Percentiles rank a stretch among this genome's conserved stretches.
Conservation (phyloP, 92 coral and sea anemone species). For the Phenganax marumi region DNA sequence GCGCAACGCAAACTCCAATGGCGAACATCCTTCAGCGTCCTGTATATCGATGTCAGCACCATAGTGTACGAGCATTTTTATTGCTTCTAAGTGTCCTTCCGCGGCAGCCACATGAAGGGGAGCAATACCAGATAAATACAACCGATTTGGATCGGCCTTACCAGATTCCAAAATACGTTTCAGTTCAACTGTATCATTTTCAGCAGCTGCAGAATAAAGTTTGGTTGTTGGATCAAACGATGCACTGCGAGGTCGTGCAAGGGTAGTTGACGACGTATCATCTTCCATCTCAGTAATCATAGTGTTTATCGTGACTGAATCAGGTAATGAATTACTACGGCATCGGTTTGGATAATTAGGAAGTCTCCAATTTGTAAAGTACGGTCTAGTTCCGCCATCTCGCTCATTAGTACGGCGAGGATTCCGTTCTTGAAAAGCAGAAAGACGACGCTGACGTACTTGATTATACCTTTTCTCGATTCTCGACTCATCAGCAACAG, state of each 20-base stretch:
- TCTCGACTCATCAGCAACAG: constrained; percentile 31
- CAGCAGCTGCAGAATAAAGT: constrained; percentile 78
- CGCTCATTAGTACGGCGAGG: background rate
- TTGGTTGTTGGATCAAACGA: constrained; percentile 84
- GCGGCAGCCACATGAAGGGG: constrained; percentile 91
- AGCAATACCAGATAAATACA: constrained; percentile 79
- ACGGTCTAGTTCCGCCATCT: background rate
- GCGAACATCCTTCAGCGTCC: constrained; percentile 81
- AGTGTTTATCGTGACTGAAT: constrained; percentile 21
- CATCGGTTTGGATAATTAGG: background rate
- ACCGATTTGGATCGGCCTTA: constrained; percentile 70
- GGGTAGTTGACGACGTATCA: constrained; percentile 28
- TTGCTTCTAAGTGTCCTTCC: constrained; percentile 81
- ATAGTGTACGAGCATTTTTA: constrained; percentile 61
- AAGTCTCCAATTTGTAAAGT: background rate
- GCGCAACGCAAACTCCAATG: constrained; percentile 93
- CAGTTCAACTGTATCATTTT: constrained; percentile 76
- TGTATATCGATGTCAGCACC: constrained; percentile 69
- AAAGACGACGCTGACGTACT: constrained; percentile 31
- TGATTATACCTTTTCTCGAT: constrained; percentile 33
- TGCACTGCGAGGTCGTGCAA: constrained; percentile 74
- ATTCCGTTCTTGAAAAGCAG: constrained; percentile 22
- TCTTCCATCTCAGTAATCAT: constrained; percentile 33
- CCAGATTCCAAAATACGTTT: constrained; percentile 60
- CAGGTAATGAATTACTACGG: constrained; percentile 35